Conservation (phyloP, 1,140 invertebrate species). For the Saccostrea glomerata region DNA sequence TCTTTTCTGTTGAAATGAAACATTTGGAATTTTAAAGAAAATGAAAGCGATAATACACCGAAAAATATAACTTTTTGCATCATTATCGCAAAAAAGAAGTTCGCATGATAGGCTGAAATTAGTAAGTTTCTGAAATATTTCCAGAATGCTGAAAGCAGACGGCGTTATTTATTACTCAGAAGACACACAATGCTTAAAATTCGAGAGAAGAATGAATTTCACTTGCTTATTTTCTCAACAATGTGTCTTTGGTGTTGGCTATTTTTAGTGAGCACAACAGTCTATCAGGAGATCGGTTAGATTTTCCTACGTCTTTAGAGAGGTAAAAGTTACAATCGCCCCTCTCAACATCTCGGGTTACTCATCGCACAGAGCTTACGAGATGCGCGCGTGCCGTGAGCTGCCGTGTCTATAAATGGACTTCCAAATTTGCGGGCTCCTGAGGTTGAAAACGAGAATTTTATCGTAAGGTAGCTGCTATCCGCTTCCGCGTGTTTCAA, state of each 20-base stretch:
- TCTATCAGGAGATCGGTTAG: slow-evolving; percentile 2
- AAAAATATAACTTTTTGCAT: background rate
- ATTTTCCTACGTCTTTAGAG: slow-evolving; percentile 18
- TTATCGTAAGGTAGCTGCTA: slow-evolving; percentile 13
- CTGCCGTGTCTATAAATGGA: slow-evolving; percentile 25
- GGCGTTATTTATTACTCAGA: slow-evolving; percentile 21
- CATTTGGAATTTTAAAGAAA: background rate
- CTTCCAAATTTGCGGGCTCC: background rate
- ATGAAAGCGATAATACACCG: background rate
- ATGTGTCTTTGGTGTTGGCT: background rate
- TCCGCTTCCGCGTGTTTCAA: background rate
- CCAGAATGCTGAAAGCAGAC: slow-evolving; percentile 10
- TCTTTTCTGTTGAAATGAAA: background rate
- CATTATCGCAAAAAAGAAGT: background rate
- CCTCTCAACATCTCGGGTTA: slow-evolving; percentile 32
- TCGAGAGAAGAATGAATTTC: background rate
- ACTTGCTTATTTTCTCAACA: background rate
- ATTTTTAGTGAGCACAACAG: slow-evolving; percentile 34
- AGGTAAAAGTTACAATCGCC: slow-evolving; percentile 30
- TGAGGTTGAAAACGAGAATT: slow-evolving; percentile 33
- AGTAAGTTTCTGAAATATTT: slow-evolving; percentile 29
- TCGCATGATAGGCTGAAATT: background rate
- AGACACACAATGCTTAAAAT: slow-evolving; percentile 32
- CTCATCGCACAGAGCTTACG: slow-evolving; percentile 4
- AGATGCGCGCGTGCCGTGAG: slow-evolving; percentile 22